Percentiles rank a stretch among this genome's conserved stretches.
Conservation (phyloP, 2,797 vertebrate genomes). For the Acanthurus leucopareius region DNA sequence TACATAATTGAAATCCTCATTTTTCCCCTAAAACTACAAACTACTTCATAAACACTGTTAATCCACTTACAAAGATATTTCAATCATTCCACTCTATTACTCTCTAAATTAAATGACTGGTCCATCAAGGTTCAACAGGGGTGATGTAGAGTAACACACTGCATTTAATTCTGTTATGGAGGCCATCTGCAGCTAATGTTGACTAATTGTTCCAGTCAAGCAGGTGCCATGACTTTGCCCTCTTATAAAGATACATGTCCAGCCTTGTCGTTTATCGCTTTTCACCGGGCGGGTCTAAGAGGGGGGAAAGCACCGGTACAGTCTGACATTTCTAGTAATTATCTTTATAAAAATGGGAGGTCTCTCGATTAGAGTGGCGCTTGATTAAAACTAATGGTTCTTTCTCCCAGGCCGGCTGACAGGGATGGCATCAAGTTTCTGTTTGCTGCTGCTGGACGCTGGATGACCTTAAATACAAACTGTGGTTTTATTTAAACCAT, state of each 20-base stretch:
- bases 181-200: constrained; percentile 64
- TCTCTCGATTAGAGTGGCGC: constrained; percentile 73
- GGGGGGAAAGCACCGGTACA: constrained; percentile 33
- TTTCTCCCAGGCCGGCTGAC: constrained; percentile 31
- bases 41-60: constrained; percentile 5
- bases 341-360: constrained; percentile 79
- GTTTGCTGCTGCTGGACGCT: constrained; percentile 4
- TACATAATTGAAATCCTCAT: neutral
- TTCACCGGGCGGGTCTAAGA: constrained; percentile 35
- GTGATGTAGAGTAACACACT: constrained; percentile 47
- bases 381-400: constrained; percentile 80
- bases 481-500: neutral
- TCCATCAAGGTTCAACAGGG: constrained; percentile 53
- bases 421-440: constrained; percentile 33
- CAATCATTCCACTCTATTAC: constrained; percentile 18
- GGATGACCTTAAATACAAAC: constrained; percentile 27
- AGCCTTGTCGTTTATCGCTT: constrained; percentile 49
- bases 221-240: constrained; percentile 46
- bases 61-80: constrained; percentile 17
- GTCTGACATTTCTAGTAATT: constrained; percentile 79
- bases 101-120: constrained; percentile 34
- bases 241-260: constrained; percentile 73
- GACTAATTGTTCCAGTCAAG: constrained; percentile 70
- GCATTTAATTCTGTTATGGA: constrained; percentile 67
- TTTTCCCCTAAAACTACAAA: neutral